These are phyloP conservation scores for Hipparchia sbordonii DNA, from an alignment of 2,888 invertebrate species.

Conservation along the genomic window DNA sequence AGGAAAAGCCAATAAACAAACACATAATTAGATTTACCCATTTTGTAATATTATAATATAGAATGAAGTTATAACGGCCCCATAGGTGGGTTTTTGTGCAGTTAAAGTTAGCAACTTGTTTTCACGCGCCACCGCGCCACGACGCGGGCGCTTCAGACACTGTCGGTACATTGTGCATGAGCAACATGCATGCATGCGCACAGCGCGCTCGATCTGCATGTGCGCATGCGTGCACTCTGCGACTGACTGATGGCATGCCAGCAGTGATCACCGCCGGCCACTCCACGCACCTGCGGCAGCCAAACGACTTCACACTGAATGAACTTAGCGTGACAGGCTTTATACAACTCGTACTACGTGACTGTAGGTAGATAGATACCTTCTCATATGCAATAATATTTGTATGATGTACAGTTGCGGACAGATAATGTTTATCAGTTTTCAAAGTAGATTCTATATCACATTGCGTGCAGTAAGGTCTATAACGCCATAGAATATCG, in stretches of 20 bases:
- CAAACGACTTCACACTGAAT: not conserved
- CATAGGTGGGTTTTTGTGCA: no score
- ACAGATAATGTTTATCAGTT: no score
- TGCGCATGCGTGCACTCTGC: not conserved
- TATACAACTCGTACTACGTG: not conserved
- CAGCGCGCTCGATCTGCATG: not conserved
- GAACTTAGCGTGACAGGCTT: not conserved
- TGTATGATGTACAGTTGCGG: no score
- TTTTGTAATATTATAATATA: not conserved
- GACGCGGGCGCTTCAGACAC: no score
- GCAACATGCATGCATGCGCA: not conserved
- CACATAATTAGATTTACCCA: no score
- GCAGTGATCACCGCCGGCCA: not conserved
- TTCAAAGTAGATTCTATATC: no score
- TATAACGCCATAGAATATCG: no score
- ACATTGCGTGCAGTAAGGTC: no score
- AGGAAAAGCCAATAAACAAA: no score
- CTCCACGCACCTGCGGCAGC: not conserved
- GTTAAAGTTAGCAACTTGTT: not conserved
- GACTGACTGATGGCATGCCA: not conserved
- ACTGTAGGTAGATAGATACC: no score
- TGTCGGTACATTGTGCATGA: not conserved
- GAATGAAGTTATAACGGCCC: not conserved
- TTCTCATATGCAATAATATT: no score
- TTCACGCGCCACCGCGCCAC: not conserved